Base-by-base conservation (phyloP, 2,888 invertebrate species). In the Ecdyonurus torrentis region DNA sequence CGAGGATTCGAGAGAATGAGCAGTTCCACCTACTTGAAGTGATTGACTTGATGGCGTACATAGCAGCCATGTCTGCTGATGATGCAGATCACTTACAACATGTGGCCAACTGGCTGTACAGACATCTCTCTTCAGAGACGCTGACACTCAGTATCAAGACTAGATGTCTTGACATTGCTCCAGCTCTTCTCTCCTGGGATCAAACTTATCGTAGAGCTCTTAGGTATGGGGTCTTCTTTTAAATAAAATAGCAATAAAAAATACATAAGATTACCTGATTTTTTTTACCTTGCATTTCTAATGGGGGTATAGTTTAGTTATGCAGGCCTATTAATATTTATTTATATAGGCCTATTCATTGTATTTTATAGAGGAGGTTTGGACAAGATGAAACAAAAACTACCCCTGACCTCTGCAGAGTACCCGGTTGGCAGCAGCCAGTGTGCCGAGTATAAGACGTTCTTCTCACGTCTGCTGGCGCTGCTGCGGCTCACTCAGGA, bases 391-490 rank as follows among this genome's bases (percentile, higher is more conserved):
- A n/a, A n/a, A n/a, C n/a, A n/a, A n/a, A n/a, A n/a, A n/a, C n/a
- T 37, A 15, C 37, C 15, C 37, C 37, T 15, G 15, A 37, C 5
- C 7, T 37, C 37, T 10, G 5, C 37, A 5, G 37, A 37, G 37
- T 37, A 37, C 37, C 7, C 15, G 2, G 1, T 3, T 2, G 24
- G 2, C 3, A 23, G 5, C 1, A 2, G 2, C 58, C 22, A 58
- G 25, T 25, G 18, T 10, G 5, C 62, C 23, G 58, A 58, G 20
- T 63, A 61, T 74, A 20, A 65, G 65, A 19, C 65, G 64, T 2
- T 74, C 71, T 61, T 71, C 70, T 52, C 61, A 50, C 2, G 65
- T 53, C 2, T 67, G 71, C 19, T 65, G 25, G 58, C 66, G 18
- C 61, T 60, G 1, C n/a, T 67, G 61, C 63, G 65, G 37, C 25